Evolutionary conservation across 1,140 invertebrate species (phyloP).

Genomic region (Ruditapes philippinarum): DNA sequence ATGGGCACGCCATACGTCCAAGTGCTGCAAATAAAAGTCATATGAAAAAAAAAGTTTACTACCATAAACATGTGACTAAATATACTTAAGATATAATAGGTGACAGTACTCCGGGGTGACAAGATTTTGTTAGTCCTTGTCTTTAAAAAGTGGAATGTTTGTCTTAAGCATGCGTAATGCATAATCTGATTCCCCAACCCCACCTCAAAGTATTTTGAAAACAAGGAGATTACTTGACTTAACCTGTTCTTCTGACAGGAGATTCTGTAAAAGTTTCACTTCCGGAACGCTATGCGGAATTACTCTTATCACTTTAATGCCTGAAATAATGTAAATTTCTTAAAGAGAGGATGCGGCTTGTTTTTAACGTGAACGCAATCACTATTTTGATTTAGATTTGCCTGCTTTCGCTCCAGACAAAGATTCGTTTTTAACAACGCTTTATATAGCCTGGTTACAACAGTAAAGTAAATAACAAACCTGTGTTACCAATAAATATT

Average conservation of each 20-base stretch:
- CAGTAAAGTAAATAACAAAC: too few species aligned
- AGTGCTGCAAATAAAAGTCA: not conserved
- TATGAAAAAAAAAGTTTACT: not conserved
- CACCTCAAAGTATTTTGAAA: too few species aligned
- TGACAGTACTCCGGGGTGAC: not conserved
- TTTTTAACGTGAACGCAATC: too few species aligned
- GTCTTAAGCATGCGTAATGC: too few species aligned
- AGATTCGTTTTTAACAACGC: too few species aligned
- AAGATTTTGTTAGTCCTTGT: not conserved
- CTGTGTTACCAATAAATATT: too few species aligned
- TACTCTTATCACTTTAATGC: slow-evolving; percentile 16
- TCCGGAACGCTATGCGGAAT: not conserved
- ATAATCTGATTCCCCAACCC: too few species aligned
- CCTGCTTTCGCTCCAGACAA: too few species aligned
- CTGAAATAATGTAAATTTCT: too few species aligned
- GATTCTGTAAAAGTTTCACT: not conserved
- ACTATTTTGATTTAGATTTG: not conserved
- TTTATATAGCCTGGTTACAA: too few species aligned
- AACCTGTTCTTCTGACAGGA: not conserved
- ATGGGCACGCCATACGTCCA: slow-evolving; percentile 48
- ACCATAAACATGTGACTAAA: not conserved
- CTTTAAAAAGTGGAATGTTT: too few species aligned
- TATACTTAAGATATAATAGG: not conserved
- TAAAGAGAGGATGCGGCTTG: too few species aligned
- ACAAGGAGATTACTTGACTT: not conserved